These are phyloP conservation scores for Speoplatyrhinus poulsoni DNA, from an alignment of 2,113 vertebrate species.

Conservation along the genomic window DNA sequence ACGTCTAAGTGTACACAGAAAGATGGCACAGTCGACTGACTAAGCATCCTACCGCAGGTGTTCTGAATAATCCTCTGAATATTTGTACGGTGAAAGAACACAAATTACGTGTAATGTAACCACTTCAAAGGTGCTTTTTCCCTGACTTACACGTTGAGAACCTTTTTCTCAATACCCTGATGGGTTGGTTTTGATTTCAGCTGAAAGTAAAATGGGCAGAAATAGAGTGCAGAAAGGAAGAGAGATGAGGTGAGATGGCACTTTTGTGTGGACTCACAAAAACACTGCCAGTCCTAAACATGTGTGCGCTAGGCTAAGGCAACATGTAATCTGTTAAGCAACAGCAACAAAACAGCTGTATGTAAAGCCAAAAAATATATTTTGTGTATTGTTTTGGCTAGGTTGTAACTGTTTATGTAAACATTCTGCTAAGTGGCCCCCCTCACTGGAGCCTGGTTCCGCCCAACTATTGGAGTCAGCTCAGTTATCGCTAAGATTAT, in stretches of 20 bases:
- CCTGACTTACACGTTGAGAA: background rate
- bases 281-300: slow-evolving; percentile 2
- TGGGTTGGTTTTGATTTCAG: slow-evolving; percentile 19
- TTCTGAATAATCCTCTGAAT: slow-evolving; percentile 1
- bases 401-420: background rate
- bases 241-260: background rate
- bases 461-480: too few species aligned
- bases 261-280: slow-evolving; percentile 2
- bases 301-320: background rate
- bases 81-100: background rate
- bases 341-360: background rate
- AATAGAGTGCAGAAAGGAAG: background rate
- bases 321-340: slow-evolving; percentile 3
- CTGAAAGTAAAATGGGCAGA: slow-evolving; percentile 1
- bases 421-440: background rate
- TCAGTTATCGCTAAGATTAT: too few species aligned
- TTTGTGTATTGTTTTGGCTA: background rate
- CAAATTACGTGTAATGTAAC: background rate
- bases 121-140: background rate
- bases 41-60: slow-evolving; percentile 24
- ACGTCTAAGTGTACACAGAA: slow-evolving; percentile 12
- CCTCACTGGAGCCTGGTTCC: background rate
- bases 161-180: background rate
- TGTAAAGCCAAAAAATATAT: slow-evolving; percentile 8
- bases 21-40: slow-evolving; percentile 5